Conservation (phyloP, 64 coral and sea anemone species). For the Dendronephthya gigantea region DNA sequence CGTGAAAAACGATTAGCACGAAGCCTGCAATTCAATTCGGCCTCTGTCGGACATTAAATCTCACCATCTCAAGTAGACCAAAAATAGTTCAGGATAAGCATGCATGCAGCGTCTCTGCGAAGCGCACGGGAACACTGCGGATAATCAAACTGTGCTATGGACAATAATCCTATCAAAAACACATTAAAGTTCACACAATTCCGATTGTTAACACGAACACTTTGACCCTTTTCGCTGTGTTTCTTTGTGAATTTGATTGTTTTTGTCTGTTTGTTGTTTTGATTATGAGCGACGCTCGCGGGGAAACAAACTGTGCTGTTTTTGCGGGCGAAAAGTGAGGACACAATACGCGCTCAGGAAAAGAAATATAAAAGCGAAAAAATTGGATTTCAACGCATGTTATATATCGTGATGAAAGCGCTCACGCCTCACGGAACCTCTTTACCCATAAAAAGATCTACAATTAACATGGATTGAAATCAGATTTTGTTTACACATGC, state of each 20-base stretch:
- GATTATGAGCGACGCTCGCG: neutral
- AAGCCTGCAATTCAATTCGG: too few species aligned
- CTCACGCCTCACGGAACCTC: too few species aligned
- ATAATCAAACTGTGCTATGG: neutral
- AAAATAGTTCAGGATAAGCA: neutral
- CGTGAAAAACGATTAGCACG: neutral
- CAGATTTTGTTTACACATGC: too few species aligned
- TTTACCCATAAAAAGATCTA: too few species aligned
- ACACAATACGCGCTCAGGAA: too few species aligned
- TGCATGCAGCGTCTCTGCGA: neutral
- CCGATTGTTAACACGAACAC: neutral
- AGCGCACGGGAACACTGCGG: neutral
- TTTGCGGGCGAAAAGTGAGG: neutral
- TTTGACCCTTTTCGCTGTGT: neutral
- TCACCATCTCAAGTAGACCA: neutral
- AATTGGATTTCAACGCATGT: too few species aligned
- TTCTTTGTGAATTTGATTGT: neutral
- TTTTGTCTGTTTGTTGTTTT: neutral
- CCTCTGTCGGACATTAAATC: too few species aligned
- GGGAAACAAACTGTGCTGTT: neutral
- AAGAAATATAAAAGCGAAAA: too few species aligned
- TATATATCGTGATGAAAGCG: too few species aligned
- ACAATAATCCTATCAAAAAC: conserved; percentile 14
- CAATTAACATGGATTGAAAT: too few species aligned
- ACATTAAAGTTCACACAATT: neutral